Conservation (phyloP, 2,113 vertebrate genomes). For the Poecilia latipinna region DNA sequence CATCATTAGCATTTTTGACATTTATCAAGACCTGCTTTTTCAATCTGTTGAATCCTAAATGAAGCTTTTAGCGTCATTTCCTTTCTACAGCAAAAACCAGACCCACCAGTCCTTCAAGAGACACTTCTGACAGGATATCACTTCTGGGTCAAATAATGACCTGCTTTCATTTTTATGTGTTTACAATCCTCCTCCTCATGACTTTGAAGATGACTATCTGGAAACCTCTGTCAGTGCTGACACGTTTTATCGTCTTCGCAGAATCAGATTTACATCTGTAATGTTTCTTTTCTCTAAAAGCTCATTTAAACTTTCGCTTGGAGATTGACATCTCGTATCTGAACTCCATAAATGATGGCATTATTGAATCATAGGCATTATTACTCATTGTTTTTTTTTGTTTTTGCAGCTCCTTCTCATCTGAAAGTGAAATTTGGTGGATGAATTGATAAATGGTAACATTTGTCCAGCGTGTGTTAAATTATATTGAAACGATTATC, state of each 20-base stretch:
- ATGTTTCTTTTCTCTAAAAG: not conserved
- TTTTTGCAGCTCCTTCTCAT: not conserved
- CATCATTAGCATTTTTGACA: not conserved
- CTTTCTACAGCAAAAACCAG: not conserved
- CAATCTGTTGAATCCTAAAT: not conserved
- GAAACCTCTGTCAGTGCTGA: slow-evolving; percentile 2
- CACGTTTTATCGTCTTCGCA: not conserved
- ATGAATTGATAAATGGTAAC: not conserved
- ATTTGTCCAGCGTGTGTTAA: not conserved
- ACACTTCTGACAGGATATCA: slow-evolving; percentile 6
- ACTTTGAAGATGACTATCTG: not conserved
- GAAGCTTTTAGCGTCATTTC: not conserved
- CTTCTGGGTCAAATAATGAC: slow-evolving; percentile 9
- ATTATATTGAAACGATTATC: not conserved
- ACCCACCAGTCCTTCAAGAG: not conserved
- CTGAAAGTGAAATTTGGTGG: not conserved
- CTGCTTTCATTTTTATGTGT: not conserved
- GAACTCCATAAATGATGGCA: not conserved
- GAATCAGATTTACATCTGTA: not conserved
- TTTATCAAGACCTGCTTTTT: not conserved
- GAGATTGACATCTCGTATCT: not conserved
- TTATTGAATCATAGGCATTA: not conserved
- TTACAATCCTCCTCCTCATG: not conserved
- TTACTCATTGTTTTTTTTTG: not conserved
- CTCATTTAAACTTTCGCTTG: not conserved